These are phyloP conservation scores for Meteorus cinctellus DNA, from an alignment of 2,888 invertebrate genomes.

Conservation along the genomic window DNA sequence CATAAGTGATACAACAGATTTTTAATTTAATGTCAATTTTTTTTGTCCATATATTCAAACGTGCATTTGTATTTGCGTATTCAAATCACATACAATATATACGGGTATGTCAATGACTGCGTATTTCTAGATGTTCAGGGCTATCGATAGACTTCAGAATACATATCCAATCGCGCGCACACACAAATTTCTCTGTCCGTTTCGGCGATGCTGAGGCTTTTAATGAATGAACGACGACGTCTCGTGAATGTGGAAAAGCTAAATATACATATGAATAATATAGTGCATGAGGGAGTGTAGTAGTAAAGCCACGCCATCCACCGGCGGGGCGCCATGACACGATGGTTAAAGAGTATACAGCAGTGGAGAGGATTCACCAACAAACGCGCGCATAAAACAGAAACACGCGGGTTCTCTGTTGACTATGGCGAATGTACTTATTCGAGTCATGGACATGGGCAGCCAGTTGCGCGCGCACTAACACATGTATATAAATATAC, in stretches of 20 bases:
- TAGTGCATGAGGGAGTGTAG: neutral
- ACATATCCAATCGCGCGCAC: slow-evolving; percentile 42
- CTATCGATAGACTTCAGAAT: slow-evolving; percentile 66
- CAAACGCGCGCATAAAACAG: slow-evolving; percentile 31
- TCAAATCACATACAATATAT: neutral
- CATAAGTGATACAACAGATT: neutral
- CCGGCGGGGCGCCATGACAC: slow-evolving; percentile 42
- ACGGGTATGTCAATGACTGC: neutral
- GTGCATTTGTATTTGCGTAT: neutral
- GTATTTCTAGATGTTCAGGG: slow-evolving; percentile 54
- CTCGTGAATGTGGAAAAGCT: slow-evolving; percentile 61
- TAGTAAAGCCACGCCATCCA: slow-evolving; percentile 3
- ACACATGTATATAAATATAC: slow-evolving; percentile 27
- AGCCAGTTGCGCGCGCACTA: slow-evolving; percentile 36
- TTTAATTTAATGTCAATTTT: neutral
- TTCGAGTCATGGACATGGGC: slow-evolving; percentile 18
- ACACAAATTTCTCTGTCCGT: too few relatives aligned
- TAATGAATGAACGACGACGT: slow-evolving; percentile 63
- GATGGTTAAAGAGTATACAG: slow-evolving; percentile 36
- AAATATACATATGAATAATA: slow-evolving; percentile 16
- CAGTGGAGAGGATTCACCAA: slow-evolving; percentile 40
- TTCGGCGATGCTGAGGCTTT: slow-evolving; percentile 18
- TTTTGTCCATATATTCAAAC: neutral
- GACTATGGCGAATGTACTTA: slow-evolving; percentile 7
- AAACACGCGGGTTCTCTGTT: neutral